Percentiles rank a stretch among this genome's conserved stretches.
Evolutionary conservation across 1,140 invertebrate species (phyloP).

Genomic region (Pogonus chalceus): DNA sequence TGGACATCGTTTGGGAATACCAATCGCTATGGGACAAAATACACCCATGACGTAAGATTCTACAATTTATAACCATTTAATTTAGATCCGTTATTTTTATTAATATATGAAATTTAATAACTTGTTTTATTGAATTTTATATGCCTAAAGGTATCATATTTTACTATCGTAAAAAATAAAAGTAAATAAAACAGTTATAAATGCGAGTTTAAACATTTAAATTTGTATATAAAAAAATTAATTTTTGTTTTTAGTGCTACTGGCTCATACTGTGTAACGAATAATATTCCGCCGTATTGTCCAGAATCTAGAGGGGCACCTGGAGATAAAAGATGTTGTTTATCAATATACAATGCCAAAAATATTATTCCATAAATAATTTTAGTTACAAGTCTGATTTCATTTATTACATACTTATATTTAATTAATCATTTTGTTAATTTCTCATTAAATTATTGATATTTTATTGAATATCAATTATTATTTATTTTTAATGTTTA

Average conservation of each 20-base stretch:
- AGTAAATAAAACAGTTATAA: background rate
- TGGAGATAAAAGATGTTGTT: constrained; percentile 57
- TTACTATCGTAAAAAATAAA: background rate
- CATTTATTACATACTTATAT: background rate
- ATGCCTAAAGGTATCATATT: background rate
- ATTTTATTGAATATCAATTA: no score
- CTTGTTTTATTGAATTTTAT: no score
- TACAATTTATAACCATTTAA: background rate
- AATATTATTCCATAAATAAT: no score
- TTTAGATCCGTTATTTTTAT: background rate
- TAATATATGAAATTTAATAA: background rate
- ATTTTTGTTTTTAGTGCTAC: constrained; percentile 35
- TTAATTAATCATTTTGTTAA: background rate
- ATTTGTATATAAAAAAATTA: background rate
- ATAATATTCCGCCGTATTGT: constrained; percentile 54
- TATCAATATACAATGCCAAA: no score
- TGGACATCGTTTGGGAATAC: constrained; percentile 30
- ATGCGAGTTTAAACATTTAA: background rate
- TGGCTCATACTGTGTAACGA: constrained; percentile 56
- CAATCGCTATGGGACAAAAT: constrained; percentile 44
- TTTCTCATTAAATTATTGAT: background rate
- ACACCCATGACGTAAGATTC: constrained; percentile 40
- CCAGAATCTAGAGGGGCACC: constrained; percentile 40
- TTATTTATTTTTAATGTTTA: no score
- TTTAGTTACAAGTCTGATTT: no score